Conservation (phyloP, 2,888 invertebrate genomes). For the Hetaerina titia region DNA sequence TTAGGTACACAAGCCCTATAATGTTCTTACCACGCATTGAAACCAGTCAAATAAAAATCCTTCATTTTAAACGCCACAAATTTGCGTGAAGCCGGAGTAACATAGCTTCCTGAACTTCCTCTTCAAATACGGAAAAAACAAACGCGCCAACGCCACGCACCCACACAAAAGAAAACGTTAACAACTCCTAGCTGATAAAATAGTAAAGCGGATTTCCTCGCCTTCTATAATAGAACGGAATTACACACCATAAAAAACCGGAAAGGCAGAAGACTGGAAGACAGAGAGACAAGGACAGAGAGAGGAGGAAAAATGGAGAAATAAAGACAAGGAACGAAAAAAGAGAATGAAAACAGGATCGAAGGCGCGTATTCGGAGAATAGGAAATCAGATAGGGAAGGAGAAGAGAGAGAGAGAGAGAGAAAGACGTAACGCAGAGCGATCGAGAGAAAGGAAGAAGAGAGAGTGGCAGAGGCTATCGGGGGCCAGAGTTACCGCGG, state of each 20-base stretch:
- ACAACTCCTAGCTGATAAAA: slow-evolving; percentile 59
- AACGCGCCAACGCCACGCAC: background rate
- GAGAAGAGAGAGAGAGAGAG: background rate
- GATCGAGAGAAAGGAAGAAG: background rate
- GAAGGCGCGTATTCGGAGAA: background rate
- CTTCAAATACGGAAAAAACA: background rate
- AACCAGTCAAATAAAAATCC: background rate
- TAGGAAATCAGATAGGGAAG: background rate
- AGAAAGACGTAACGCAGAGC: background rate
- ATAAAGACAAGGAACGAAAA: background rate
- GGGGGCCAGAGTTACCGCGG: background rate
- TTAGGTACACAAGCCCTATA: too few relatives aligned
- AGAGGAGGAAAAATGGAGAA: background rate
- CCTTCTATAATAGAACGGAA: slow-evolving; percentile 63
- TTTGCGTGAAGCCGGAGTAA: background rate
- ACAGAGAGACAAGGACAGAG: background rate
- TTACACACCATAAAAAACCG: slow-evolving; percentile 22
- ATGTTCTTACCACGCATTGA: background rate
- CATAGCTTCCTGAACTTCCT: slow-evolving; percentile 15
- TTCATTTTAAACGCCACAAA: background rate
- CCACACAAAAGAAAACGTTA: slow-evolving; percentile 43
- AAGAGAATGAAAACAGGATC: background rate
- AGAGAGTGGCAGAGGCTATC: background rate
- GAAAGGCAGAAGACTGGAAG: background rate
- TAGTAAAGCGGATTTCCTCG: slow-evolving; percentile 67